Evolutionary conservation across 2,888 invertebrate genomes (phyloP), one percentile per base, ranked within the genome.

Genomic region (Synergus japonicus): DNA sequence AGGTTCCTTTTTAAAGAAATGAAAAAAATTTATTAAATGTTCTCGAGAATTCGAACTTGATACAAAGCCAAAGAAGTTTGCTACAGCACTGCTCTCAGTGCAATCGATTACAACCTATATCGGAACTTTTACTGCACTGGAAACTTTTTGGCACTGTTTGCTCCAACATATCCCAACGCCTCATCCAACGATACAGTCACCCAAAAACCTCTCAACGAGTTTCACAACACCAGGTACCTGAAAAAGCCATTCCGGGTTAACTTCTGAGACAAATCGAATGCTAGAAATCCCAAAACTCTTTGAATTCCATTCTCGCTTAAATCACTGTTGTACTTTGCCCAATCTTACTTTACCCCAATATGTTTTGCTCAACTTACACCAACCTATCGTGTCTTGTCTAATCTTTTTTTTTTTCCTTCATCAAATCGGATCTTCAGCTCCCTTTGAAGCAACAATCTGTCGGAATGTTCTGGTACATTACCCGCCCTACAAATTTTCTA

Each of bases 81-180:
- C 41, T 37, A 29, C 37, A 73, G 54, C 49, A 37, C 73, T 73
- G 73, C 49, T 73, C 58, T 58, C 41, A 73, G 73, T 54, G 41
- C 58, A 73, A 73, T 73, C 73, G 73, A 73, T 73, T 73, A 73
- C 18, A 73, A 58, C 58, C 73, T 73, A 54, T 37, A 37, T 73
- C 18, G 18, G 54, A 73, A 73, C 73, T 73, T 73, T n/a, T 49
- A 54, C 54, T 73, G 73, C 73, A 73, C 73, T 73, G 73, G 54
- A 73, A 73, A 73, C 73, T 73, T 73, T 73, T 73, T 73, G 73
- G 73, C 73, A 73, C 73, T 73, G 37, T 73, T 54, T 73, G 73
- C 73, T 73, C 73, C 73, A 73, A 73, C 73, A 73, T 73, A 73
- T 73, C 41, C 73, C 54, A 73, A 73, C 73, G 73, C 73, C 73